Evolutionary conservation across 2,888 invertebrate species (phyloP).

Genomic region (Cantharis nigra): DNA sequence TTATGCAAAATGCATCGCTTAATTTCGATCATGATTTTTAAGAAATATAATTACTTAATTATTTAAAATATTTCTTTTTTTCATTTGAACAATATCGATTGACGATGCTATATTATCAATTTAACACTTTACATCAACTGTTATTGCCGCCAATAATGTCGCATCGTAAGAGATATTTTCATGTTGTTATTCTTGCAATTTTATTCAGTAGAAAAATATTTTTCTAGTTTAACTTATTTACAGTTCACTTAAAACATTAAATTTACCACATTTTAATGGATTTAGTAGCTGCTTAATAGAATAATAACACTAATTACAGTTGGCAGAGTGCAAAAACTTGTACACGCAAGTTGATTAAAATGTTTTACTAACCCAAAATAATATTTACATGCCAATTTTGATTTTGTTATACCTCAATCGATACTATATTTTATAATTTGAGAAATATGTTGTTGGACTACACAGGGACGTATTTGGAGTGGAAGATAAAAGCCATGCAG

Average conservation of each 20-base stretch:
- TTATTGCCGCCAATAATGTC: neutral
- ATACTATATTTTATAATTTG: slow-evolving; percentile 1
- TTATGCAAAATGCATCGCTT: neutral
- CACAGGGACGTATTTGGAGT: slow-evolving; percentile 94
- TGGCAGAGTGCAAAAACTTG: neutral
- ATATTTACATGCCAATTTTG: slow-evolving; percentile 4
- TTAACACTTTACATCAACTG: neutral
- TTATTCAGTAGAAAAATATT: neutral
- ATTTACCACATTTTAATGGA: neutral
- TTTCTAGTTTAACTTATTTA: neutral
- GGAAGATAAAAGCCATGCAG: slow-evolving; percentile 90
- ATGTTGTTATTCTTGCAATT: neutral
- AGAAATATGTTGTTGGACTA: slow-evolving; percentile 23
- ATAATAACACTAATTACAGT: neutral
- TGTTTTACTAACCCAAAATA: neutral
- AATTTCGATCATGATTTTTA: neutral
- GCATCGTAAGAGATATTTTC: neutral
- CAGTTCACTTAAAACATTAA: neutral
- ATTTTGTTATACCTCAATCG: neutral
- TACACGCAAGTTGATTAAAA: neutral
- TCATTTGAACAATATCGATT: neutral
- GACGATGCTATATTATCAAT: no score
- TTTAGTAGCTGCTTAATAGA: neutral
- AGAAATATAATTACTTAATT: neutral
- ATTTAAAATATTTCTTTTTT: neutral